Percentiles rank a stretch among this genome's conserved stretches.
Conservation (phyloP, 2,797 vertebrate genomes). For the Lepus oiostolus region DNA sequence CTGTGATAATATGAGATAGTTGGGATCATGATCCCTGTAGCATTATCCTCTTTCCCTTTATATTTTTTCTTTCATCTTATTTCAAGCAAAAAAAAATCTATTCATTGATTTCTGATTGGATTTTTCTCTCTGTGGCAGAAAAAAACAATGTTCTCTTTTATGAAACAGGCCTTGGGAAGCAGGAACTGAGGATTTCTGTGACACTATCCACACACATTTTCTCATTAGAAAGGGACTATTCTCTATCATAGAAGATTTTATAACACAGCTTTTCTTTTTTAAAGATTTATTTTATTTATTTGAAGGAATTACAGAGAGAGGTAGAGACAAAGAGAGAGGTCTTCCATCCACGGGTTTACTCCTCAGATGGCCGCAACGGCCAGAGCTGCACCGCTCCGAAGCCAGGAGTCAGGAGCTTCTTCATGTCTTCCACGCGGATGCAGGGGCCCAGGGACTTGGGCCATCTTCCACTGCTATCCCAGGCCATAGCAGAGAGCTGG, state of each 20-base stretch:
- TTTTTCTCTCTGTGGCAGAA: neutral
- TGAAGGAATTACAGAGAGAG: too few relatives aligned
- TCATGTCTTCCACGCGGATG: too few relatives aligned
- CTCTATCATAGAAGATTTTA: neutral
- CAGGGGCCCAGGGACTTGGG: too few relatives aligned
- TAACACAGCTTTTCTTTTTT: neutral
- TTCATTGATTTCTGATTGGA: neutral
- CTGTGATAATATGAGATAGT: neutral
- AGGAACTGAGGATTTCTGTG: neutral
- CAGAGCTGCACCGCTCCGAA: too few relatives aligned
- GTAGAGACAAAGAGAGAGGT: too few relatives aligned
- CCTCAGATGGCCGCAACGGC: too few relatives aligned
- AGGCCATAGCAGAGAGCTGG: too few relatives aligned
- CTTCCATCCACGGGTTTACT: too few relatives aligned
- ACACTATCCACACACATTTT: neutral
- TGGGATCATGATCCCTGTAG: neutral
- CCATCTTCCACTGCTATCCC: too few relatives aligned
- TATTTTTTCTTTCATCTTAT: slow-evolving; percentile 14
- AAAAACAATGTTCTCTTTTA: slow-evolving; percentile 2
- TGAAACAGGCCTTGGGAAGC: neutral
- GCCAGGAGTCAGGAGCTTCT: too few relatives aligned
- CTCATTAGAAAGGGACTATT: neutral
- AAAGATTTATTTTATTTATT: too few relatives aligned
- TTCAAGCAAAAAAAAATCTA: neutral
- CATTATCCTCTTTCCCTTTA: neutral